Conservation (phyloP, 2,888 invertebrate genomes). For the Oscheius onirici region DNA sequence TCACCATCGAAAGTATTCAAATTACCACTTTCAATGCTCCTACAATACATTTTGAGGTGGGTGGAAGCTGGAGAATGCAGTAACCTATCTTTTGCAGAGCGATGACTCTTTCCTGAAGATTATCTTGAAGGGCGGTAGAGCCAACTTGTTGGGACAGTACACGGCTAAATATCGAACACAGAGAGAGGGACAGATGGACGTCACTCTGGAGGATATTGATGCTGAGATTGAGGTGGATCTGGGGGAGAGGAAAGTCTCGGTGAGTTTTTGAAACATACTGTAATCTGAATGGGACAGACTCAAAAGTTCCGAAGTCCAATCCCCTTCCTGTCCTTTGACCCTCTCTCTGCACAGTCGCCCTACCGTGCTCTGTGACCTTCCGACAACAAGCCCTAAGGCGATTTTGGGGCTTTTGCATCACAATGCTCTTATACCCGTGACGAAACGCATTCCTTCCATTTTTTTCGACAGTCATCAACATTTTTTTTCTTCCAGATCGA, state of each 20-base stretch:
- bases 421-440: too few species aligned
- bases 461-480: not conserved
- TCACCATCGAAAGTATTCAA: slow-evolving; percentile 30
- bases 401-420: too few species aligned
- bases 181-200: slow-evolving; percentile 47
- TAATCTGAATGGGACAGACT: too few species aligned
- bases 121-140: slow-evolving; percentile 24
- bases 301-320: not conserved
- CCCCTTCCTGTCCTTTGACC: not conserved
- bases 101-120: slow-evolving; percentile 11
- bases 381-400: too few species aligned
- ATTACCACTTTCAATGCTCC: slow-evolving; percentile 27
- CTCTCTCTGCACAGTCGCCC: too few species aligned
- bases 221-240: slow-evolving; percentile 21
- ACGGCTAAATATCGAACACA: slow-evolving; percentile 47
- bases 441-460: slow-evolving; percentile 2
- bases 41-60: slow-evolving; percentile 27
- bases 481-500: slow-evolving; percentile 14
- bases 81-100: slow-evolving; percentile 1
- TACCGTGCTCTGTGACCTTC: too few species aligned
- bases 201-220: slow-evolving; percentile 27
- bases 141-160: slow-evolving; percentile 40
- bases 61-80: not conserved
- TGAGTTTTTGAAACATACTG: slow-evolving; percentile 3
- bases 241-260: slow-evolving; percentile 19